These are phyloP conservation scores for Calliphora vicina DNA, from an alignment of 1,140 invertebrate species.

Conservation along the genomic window DNA sequence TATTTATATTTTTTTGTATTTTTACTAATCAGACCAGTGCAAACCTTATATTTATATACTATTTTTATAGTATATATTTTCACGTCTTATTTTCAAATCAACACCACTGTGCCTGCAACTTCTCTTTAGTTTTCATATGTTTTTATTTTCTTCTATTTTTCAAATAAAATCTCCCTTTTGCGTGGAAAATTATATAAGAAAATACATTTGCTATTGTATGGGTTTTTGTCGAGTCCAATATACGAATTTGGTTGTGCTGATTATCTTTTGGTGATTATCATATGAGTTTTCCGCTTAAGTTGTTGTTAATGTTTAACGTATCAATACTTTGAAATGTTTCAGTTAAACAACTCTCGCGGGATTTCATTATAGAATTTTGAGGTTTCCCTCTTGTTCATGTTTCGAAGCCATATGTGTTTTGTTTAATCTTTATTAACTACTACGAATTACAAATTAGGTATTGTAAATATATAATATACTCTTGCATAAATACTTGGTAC, in stretches of 20 bases:
- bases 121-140: background rate
- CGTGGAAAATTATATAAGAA: background rate
- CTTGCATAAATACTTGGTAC: no score
- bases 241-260: constrained; percentile 4
- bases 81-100: background rate
- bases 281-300: constrained; percentile 30
- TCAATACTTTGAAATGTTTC: background rate
- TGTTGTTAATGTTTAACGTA: background rate
- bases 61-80: no score
- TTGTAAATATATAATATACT: no score
- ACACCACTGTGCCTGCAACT: background rate
- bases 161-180: background rate
- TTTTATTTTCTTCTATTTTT: background rate
- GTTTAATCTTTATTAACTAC: constrained; percentile 25
- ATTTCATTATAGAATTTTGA: constrained; percentile 21
- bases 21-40: no score
- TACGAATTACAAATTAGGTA: background rate
- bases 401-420: constrained; percentile 19
- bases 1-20: no score
- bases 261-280: constrained; percentile 28
- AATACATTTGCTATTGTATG: background rate
- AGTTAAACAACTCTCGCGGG: constrained; percentile 20
- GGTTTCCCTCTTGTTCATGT: constrained; percentile 7
- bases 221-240: background rate
- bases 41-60: no score